phyloP scores from a whole-genome alignment of 2,113 vertebrate genomes.

The Dinomys branickii region DNA sequence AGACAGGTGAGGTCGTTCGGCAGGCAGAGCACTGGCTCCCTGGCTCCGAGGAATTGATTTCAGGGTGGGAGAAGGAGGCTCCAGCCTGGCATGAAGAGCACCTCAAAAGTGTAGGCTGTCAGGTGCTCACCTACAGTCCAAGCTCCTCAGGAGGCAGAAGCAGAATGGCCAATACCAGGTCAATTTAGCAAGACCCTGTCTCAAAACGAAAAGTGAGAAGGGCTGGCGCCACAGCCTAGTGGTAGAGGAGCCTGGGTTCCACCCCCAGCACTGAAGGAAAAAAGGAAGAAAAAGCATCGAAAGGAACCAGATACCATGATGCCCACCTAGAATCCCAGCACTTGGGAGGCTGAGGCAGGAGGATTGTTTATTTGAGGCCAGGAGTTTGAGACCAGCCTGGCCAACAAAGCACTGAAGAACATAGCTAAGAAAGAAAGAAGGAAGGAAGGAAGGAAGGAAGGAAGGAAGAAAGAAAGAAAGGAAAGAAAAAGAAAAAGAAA shows the following conservation, averaged over 20 bases:
- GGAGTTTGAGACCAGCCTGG: neutral
- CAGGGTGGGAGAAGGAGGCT: neutral
- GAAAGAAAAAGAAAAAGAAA: neutral
- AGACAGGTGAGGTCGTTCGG: neutral
- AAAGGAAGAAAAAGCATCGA: neutral
- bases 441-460: neutral
- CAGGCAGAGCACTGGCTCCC: neutral
- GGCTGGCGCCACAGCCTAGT: neutral
- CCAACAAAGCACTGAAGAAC: neutral
- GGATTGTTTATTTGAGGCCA: neutral
- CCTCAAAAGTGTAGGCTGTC: neutral
- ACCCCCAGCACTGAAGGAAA: neutral
- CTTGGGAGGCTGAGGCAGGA: neutral
- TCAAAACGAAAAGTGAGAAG: neutral
- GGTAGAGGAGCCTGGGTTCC: neutral
- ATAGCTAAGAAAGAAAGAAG: neutral
- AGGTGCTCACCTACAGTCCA: neutral
- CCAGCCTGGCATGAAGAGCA: neutral
- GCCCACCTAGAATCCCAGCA: neutral
- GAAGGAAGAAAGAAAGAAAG: neutral
- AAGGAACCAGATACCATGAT: neutral
- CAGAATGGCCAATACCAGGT: neutral
- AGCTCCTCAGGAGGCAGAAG: neutral
- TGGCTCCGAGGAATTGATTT: neutral
- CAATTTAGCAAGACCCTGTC: neutral